Base-by-base conservation (phyloP, 2,888 invertebrate genomes). In the Sphaerophoria taeniata region DNA sequence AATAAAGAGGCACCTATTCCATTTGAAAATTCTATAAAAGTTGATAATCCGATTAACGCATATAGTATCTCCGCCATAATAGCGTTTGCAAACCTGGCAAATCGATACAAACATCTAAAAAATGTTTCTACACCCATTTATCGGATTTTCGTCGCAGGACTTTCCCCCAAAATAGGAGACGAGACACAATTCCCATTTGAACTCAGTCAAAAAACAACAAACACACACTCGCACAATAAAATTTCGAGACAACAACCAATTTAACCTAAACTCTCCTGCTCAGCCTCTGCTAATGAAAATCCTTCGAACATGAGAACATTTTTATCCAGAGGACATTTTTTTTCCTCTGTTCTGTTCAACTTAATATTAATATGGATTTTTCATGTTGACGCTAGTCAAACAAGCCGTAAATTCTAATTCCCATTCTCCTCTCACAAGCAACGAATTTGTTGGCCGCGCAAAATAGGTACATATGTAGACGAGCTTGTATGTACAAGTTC, bases 311-410 rank as follows among this genome's bases (percentile, higher is more conserved):
- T 16, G 43, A 12, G 12, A 60, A 72, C 72, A 81, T 81, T 85
- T 81, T 76, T 85, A n/a, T n/a, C n/a, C 81, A 85, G 76, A 85
- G 76, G 73, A 76, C 80, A 76, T 81, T 81, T 85, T 76, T 24
- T 69, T 16, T 61, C 2, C 12, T 43, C 12, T 43, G 9, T 43
- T 43, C 39, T 24, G 39, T 61, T 33, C 12, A 49, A 69, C 63
- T 85, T 73, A 73, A 81, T 85, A 85, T 85, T 88, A 87, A 88
- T 88, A 88, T 88, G 88, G 88, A 88, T 87, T 88, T 87, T 83
- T 87, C 88, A 73, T 88, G 88, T 88, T 88, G 88, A 87, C 88
- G 87, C 88, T 88, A 87, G 87, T 87, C 84, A 81, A 88, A 87
- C 88, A 88, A 87, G 88, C 87, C 87, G 88, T 88, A 88, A 88